Conservation (phyloP, 2,797 vertebrate species). For the Onychomys torridus region DNA sequence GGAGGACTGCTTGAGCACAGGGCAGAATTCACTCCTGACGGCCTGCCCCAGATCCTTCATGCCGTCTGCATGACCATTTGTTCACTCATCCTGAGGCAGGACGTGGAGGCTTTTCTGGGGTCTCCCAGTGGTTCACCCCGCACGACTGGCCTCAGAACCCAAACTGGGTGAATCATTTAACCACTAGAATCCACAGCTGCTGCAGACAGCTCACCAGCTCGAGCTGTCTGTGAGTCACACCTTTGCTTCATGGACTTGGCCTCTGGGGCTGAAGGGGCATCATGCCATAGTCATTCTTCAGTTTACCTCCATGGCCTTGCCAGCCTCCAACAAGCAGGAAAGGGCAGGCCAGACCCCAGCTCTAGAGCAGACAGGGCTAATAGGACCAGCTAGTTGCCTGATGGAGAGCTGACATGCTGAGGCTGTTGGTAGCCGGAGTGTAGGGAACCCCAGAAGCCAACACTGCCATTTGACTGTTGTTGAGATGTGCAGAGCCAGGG, state of each 20-base stretch:
- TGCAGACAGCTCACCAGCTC: conserved; percentile 66
- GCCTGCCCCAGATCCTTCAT: background rate
- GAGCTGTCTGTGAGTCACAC: conserved; percentile 74
- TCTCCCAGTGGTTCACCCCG: conserved; percentile 62
- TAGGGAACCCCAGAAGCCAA: conserved; percentile 57
- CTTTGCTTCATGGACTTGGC: conserved; percentile 52
- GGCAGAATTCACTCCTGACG: conserved; percentile 27
- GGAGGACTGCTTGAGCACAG: conserved; percentile 3
- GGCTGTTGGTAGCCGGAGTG: conserved; percentile 24
- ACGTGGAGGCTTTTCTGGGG: conserved; percentile 32
- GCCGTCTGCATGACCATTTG: background rate
- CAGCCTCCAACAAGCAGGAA: conserved; percentile 6
- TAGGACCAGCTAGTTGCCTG: background rate
- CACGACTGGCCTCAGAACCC: conserved; percentile 50
- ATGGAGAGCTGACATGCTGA: background rate
- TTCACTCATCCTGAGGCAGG: background rate
- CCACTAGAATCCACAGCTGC: conserved; percentile 62
- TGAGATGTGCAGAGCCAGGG: conserved; percentile 40
- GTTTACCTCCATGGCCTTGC: conserved; percentile 33
- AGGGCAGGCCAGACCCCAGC: background rate
- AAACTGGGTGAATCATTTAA: conserved; percentile 69
- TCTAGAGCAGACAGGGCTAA: background rate
- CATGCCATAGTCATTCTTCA: conserved; percentile 29
- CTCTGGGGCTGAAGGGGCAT: conserved; percentile 14
- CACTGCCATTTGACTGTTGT: conserved; percentile 48